Conservation (phyloP, 2,113 vertebrate genomes). For the Perccottus glenii region DNA sequence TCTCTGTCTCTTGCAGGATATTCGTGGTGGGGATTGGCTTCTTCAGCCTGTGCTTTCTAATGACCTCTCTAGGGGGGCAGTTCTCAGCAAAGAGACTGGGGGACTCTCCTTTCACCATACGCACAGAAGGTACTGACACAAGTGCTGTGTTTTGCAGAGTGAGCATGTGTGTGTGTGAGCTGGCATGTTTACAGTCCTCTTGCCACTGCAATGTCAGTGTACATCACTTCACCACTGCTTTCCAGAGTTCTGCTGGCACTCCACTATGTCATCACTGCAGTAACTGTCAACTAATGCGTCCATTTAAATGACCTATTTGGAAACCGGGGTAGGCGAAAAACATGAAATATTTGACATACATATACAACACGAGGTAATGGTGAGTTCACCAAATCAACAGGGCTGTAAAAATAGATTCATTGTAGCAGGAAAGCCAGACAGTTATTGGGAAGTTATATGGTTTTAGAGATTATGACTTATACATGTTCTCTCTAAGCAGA, state of each 20-base stretch:
- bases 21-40: slow-evolving; percentile 96
- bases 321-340: slow-evolving; percentile 6
- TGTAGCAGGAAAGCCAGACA: neutral
- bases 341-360: neutral
- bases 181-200: slow-evolving; percentile 19
- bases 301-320: neutral
- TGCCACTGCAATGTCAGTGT: slow-evolving; percentile 19
- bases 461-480: neutral
- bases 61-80: slow-evolving; percentile 96
- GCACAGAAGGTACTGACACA: slow-evolving; percentile 88
- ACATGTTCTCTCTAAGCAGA: too few relatives aligned
- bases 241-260: slow-evolving; percentile 15
- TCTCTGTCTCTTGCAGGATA: slow-evolving; percentile 83
- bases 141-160: slow-evolving; percentile 15
- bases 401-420: slow-evolving; percentile 5
- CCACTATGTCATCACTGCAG: slow-evolving; percentile 18
- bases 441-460: slow-evolving; percentile 13
- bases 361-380: neutral
- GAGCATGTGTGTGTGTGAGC: slow-evolving; percentile 20
- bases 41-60: slow-evolving; percentile 98
- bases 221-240: slow-evolving; percentile 15
- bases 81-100: slow-evolving; percentile 93
- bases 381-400: neutral
- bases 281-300: slow-evolving; percentile 10
- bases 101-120: slow-evolving; percentile 96